phyloP scores from a whole-genome alignment of 2,113 vertebrate species.

The Semnopithecus entellus region DNA sequence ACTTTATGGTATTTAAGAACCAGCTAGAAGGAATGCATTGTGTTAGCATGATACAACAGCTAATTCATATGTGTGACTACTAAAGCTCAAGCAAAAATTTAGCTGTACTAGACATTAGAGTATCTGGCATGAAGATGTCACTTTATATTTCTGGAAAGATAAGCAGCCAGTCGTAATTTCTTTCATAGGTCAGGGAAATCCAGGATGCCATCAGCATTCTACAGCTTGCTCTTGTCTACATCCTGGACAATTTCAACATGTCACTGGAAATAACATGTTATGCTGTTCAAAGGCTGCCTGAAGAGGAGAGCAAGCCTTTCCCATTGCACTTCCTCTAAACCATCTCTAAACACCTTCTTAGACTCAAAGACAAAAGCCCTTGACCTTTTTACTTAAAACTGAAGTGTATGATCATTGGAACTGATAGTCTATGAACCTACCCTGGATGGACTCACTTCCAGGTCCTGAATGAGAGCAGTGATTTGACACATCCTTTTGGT shows the following conservation, averaged over 20 bases:
- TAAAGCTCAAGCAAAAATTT: constrained; percentile 25
- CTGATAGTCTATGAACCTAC: not conserved
- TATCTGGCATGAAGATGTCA: not conserved
- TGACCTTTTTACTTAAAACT: constrained; percentile 66
- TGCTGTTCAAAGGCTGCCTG: not conserved
- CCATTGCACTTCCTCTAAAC: not conserved
- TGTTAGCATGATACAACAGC: not conserved
- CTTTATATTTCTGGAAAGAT: constrained; percentile 25
- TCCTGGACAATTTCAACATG: constrained; percentile 2
- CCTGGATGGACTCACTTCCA: not conserved
- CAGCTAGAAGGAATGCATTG: constrained; percentile 44
- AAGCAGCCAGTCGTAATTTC: not conserved
- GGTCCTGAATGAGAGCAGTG: not conserved
- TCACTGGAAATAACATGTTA: not conserved
- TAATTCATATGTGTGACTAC: not conserved
- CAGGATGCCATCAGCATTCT: not conserved
- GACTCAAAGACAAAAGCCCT: constrained; percentile 45
- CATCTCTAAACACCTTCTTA: constrained; percentile 43
- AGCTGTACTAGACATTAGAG: not conserved
- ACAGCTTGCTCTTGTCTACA: not conserved
- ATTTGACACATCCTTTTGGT: constrained; percentile 46
- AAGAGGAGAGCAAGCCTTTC: constrained; percentile 36
- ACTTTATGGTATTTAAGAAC: constrained; percentile 8
- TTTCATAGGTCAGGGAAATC: not conserved
- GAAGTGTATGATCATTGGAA: constrained; percentile 36